Evolutionary conservation across 2,888 invertebrate species (phyloP), one percentile per base, ranked within the genome.

Genomic region (Cerceris ruficornis): DNA sequence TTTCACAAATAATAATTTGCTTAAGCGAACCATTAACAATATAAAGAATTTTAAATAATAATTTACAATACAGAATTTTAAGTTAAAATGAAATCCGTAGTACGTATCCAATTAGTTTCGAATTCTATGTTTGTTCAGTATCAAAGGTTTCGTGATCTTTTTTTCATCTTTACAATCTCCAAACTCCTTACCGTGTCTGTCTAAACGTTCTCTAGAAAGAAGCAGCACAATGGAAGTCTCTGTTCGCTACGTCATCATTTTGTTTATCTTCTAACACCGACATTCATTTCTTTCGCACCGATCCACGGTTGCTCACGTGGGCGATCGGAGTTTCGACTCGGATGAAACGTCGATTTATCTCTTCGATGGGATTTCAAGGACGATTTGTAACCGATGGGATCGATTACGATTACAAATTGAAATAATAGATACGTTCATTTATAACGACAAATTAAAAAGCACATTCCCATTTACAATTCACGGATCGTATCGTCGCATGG

Each of bases 161-260:
- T 15, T 1, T 7, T 9, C 7, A 6, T 9, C 17, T 13, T 55
- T 17, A 42, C 13, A 28, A 2, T 50, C 13, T 41, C 49, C 9
- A 6, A 14, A 61, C 11, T n/a, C 28, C 14, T n/a, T 43, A 15
- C 11, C 50, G n/a, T 72, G 67, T 81, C 73, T 59, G 68, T 70
- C 50, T 50, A n/a, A 50, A n/a, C n/a, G 50, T 50, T 50, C 11
- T 11, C n/a, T 11, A 73, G 69, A 65, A 15, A 70, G 75, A 71
- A 77, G 52, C 60, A 61, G 69, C 64, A 46, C 41, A 73, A 74
- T 66, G 65, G 46, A 55, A 52, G 62, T 60, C 59, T 57, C 64
- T 64, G 55, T 86, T 81, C 88, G 91, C 90, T 83, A 88, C 88
- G 89, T 91, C 91, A 91, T 86, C 88, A 87, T 90, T 90, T 89